Conservation (phyloP, 92 coral and sea anemone genomes). For the Parazoanthus swiftii region DNA sequence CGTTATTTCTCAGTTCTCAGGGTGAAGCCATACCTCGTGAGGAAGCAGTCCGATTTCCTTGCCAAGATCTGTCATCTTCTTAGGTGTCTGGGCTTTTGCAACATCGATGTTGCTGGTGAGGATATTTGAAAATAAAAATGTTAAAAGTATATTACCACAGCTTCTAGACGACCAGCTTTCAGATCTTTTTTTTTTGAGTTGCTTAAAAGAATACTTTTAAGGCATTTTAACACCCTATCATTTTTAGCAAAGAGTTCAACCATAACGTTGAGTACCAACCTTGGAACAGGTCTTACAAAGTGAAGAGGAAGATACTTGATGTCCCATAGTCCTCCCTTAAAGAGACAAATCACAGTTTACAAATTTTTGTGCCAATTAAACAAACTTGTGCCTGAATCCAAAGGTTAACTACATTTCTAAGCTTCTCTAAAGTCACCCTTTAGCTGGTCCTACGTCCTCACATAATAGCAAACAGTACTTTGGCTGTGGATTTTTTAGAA, state of each 20-base stretch:
- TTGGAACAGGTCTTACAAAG: constrained; percentile 89
- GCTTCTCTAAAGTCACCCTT: neutral
- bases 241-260: neutral
- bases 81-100: constrained; percentile 90
- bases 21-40: constrained; percentile 66
- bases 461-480: no score
- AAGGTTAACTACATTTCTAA: no score
- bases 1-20: neutral
- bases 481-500: no score
- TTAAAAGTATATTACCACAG: neutral
- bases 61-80: constrained; percentile 74
- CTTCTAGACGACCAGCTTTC: neutral
- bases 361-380: neutral
- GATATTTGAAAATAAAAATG: neutral
- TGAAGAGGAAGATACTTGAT: constrained; percentile 83
- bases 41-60: constrained; percentile 82
- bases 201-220: neutral
- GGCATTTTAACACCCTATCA: neutral
- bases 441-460: no score
- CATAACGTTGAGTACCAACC: constrained; percentile 54
- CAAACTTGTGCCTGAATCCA: neutral
- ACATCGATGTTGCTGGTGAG: constrained; percentile 81
- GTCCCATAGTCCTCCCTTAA: constrained; percentile 96
- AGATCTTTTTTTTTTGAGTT: no score
- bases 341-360: constrained; percentile 45